Percentiles rank a stretch among this genome's conserved stretches.
These are phyloP conservation scores for Abramis brama DNA, from an alignment of 2,113 vertebrate genomes.

Conservation along the genomic window DNA sequence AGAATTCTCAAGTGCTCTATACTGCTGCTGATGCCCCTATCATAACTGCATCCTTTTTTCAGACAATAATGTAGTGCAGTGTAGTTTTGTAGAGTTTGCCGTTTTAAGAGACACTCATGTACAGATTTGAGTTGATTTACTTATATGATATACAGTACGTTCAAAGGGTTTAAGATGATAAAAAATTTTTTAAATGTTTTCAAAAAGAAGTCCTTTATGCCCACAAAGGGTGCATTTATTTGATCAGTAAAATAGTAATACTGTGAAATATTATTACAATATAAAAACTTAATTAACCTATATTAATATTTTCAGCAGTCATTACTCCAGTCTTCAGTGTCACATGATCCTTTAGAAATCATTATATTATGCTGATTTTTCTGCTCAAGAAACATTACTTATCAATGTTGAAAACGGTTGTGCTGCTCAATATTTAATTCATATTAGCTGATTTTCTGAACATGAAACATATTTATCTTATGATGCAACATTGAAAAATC, in stretches of 20 bases:
- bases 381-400: not conserved
- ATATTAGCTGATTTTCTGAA: slow-evolving; percentile 7
- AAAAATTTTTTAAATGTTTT: not conserved
- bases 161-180: no score
- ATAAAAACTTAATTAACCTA: not conserved
- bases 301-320: not conserved
- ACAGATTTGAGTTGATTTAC: not conserved
- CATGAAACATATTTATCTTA: not conserved
- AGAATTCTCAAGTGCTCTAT: slow-evolving; percentile 1
- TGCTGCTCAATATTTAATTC: not conserved
- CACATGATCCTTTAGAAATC: not conserved
- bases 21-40: not conserved
- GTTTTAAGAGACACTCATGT: not conserved
- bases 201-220: not conserved
- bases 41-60: not conserved
- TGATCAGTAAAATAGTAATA: not conserved
- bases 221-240: not conserved
- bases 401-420: not conserved
- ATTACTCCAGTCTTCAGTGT: not conserved
- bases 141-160: no score
- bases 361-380: not conserved
- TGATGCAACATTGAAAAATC: not conserved
- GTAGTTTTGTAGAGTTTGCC: slow-evolving; percentile 12
- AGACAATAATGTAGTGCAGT: not conserved
- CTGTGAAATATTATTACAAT: not conserved